phyloP scores from a whole-genome alignment of 2,113 vertebrate genomes.

The Oceanites oceanicus region DNA sequence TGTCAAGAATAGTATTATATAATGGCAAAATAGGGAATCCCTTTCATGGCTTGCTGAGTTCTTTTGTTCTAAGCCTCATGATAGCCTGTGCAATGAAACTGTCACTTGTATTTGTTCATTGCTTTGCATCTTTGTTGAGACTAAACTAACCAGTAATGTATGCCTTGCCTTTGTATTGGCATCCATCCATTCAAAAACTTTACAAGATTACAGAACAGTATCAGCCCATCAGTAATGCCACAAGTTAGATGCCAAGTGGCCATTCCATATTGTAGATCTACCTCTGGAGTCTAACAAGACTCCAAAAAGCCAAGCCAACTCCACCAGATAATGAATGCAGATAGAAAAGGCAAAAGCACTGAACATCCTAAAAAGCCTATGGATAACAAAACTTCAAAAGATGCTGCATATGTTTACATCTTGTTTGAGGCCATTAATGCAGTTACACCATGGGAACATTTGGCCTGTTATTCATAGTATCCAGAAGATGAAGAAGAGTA shows the following conservation, averaged over 20 bases:
- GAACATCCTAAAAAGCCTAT: not conserved
- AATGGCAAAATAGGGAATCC: not conserved
- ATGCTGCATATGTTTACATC: not conserved
- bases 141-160: not conserved
- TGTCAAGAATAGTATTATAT: not conserved
- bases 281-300: not conserved
- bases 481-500: conserved; percentile 31
- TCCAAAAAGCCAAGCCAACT: not conserved
- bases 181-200: not conserved
- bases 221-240: not conserved
- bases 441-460: conserved; percentile 9
- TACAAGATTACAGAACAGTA: not conserved
- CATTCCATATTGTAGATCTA: not conserved
- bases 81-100: not conserved
- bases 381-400: not conserved
- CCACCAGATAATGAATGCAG: not conserved
- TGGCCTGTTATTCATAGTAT: conserved; percentile 22
- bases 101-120: not conserved
- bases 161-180: not conserved
- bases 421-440: not conserved
- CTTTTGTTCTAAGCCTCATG: not conserved
- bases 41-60: not conserved
- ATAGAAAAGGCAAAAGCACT: not conserved
- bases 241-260: not conserved
- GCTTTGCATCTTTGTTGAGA: not conserved